A percentile compares a stretch with the other conserved stretches of the same genome.
Conservation (phyloP, 2,797 vertebrate genomes). For the Danionella dracula region DNA sequence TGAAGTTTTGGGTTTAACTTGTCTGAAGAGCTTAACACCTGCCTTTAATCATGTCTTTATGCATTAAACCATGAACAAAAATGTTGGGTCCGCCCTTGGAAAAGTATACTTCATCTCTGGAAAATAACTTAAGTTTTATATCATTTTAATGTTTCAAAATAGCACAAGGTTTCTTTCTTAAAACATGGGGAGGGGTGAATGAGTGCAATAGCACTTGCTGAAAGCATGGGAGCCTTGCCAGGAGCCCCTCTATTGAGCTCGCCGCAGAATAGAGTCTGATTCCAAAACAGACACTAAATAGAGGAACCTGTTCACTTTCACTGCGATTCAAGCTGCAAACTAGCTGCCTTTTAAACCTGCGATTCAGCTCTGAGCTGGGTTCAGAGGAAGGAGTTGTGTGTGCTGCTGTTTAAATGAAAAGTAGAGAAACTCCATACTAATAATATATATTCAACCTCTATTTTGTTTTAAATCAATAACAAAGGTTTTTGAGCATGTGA, state of each 20-base stretch:
- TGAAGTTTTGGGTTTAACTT: conserved; percentile 34
- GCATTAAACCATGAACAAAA: conserved; percentile 38
- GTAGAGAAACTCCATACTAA: too few relatives aligned
- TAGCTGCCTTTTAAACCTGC: neutral
- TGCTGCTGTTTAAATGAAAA: too few relatives aligned
- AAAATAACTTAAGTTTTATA: conserved; percentile 49
- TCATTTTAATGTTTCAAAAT: conserved; percentile 45
- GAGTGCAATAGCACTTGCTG: conserved; percentile 27
- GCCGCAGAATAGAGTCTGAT: conserved; percentile 5
- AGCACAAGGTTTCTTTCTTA: conserved; percentile 16
- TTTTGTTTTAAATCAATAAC: too few relatives aligned
- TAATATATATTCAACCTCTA: too few relatives aligned
- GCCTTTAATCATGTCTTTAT: conserved; percentile 42
- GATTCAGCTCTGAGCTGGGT: neutral
- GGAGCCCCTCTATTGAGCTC: conserved; percentile 18
- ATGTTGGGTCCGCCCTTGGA: conserved; percentile 41
- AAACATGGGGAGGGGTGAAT: conserved; percentile 17
- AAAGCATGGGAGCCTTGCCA: conserved; percentile 8
- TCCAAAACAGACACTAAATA: conserved; percentile 23
- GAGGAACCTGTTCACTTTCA: conserved; percentile 5
- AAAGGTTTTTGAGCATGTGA: too few relatives aligned
- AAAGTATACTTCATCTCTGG: conserved; percentile 46
- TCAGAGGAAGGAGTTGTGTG: neutral
- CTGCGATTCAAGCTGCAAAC: too few relatives aligned
- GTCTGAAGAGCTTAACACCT: conserved; percentile 33